Evolutionary conservation across 2,888 invertebrate species (phyloP).

Genomic region (Trilocha varians): DNA sequence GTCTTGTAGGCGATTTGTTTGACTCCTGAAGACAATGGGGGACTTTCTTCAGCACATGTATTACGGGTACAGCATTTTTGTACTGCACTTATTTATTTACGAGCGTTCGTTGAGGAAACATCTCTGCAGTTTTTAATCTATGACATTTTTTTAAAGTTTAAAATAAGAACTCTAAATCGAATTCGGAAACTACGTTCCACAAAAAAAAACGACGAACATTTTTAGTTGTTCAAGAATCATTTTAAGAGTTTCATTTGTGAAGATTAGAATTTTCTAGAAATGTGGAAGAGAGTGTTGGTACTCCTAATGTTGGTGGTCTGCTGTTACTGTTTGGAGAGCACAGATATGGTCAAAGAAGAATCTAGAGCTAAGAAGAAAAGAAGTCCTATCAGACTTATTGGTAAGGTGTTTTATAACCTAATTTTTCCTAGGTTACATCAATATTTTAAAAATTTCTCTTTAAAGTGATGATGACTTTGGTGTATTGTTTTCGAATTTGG

Average conservation of each 20-base stretch:
- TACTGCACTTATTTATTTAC: conserved; percentile 51
- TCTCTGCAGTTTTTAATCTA: conserved; percentile 14
- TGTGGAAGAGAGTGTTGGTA: conserved; percentile 37
- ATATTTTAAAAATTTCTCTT: too few species aligned
- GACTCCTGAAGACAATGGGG: conserved; percentile 51
- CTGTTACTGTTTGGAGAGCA: conserved; percentile 48
- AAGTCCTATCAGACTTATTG: conserved; percentile 37
- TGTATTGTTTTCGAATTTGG: too few species aligned
- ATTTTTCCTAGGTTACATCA: too few species aligned
- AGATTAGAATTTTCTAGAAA: conserved; percentile 13
- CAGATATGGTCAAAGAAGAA: conserved; percentile 37
- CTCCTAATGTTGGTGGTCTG: conserved; percentile 36
- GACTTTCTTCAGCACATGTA: conserved; percentile 55
- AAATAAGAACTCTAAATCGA: not conserved
- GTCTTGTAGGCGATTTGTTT: conserved; percentile 43
- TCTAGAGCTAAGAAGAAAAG: conserved; percentile 57
- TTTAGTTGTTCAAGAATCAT: conserved; percentile 8
- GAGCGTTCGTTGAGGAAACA: conserved; percentile 30
- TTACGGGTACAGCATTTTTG: conserved; percentile 28
- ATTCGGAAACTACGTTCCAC: not conserved
- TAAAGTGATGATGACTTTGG: too few species aligned
- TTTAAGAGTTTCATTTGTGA: not conserved
- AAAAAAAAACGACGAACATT: too few species aligned
- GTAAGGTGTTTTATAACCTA: too few species aligned
- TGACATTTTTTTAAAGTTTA: too few species aligned